phyloP scores from a whole-genome alignment of 2,888 invertebrate genomes.

The Sturmia bella region DNA sequence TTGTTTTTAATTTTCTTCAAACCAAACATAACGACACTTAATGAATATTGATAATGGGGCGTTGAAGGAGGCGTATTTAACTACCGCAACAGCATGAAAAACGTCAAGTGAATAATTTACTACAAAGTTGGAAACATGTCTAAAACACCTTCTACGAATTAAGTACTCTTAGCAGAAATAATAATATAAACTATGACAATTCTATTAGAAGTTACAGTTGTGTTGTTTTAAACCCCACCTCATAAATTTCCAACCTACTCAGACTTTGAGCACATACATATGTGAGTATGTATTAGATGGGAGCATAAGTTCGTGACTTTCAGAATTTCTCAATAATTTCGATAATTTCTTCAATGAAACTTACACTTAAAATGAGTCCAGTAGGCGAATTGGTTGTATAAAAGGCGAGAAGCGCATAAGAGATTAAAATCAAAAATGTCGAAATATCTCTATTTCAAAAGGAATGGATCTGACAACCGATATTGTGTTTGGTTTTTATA shows the following conservation, averaged over 20 bases:
- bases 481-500: no score
- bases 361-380: neutral
- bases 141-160: conserved; percentile 58
- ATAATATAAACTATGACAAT: conserved; percentile 60
- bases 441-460: no score
- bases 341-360: neutral
- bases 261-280: neutral
- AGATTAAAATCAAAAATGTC: no score
- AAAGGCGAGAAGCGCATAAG: no score
- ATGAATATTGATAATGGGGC: conserved; percentile 81
- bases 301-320: neutral
- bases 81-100: conserved; percentile 52
- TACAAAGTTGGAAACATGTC: conserved; percentile 56
- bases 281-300: conserved; percentile 47
- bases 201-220: conserved; percentile 56
- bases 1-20: conserved; percentile 57
- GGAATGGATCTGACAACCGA: no score
- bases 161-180: conserved; percentile 25
- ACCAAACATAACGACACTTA: conserved; percentile 75
- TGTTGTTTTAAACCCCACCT: conserved; percentile 54
- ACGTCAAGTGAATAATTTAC: conserved; percentile 53
- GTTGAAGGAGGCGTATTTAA: conserved; percentile 76
- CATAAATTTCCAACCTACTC: conserved; percentile 47
- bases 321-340: neutral
- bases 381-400: no score